Conservation (phyloP, 2,113 vertebrate genomes). For the Typhlomys cinereus region DNA sequence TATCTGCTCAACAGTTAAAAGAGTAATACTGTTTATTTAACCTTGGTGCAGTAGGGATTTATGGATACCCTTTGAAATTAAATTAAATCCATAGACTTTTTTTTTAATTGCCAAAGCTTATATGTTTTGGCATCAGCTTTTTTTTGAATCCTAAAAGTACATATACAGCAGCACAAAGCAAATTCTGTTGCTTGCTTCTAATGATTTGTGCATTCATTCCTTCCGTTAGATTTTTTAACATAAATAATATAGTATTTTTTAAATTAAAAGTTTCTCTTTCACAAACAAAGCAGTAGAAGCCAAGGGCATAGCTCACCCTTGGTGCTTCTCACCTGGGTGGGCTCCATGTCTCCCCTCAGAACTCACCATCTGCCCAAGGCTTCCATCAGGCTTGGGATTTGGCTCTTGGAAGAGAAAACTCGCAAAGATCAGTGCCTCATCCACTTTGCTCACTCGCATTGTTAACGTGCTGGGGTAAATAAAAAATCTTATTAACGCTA, state of each 20-base stretch:
- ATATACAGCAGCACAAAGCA: background rate
- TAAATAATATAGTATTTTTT: background rate
- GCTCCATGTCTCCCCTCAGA: background rate
- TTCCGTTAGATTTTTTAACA: background rate
- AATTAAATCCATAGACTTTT: background rate
- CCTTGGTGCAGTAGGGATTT: constrained; percentile 19
- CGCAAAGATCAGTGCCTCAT: background rate
- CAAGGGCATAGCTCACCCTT: background rate
- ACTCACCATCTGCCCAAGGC: background rate
- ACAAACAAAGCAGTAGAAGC: constrained; percentile 30
- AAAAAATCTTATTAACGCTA: constrained; percentile 15
- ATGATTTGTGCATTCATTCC: constrained; percentile 12
- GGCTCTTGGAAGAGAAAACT: background rate
- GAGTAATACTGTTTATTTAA: constrained; percentile 4
- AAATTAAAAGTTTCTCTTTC: background rate
- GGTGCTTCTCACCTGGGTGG: background rate
- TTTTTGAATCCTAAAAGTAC: constrained; percentile 15
- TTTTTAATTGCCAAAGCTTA: constrained; percentile 39
- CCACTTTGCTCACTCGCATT: constrained; percentile 5
- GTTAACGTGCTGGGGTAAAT: background rate
- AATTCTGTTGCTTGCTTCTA: background rate
- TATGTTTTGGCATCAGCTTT: constrained; percentile 19
- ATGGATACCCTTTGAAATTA: background rate
- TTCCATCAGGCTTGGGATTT: constrained; percentile 33
- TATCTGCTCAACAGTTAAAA: constrained; percentile 55